These are phyloP conservation scores for Ecliptopera silaceata DNA, from an alignment of 2,888 invertebrate species.

Conservation along the genomic window DNA sequence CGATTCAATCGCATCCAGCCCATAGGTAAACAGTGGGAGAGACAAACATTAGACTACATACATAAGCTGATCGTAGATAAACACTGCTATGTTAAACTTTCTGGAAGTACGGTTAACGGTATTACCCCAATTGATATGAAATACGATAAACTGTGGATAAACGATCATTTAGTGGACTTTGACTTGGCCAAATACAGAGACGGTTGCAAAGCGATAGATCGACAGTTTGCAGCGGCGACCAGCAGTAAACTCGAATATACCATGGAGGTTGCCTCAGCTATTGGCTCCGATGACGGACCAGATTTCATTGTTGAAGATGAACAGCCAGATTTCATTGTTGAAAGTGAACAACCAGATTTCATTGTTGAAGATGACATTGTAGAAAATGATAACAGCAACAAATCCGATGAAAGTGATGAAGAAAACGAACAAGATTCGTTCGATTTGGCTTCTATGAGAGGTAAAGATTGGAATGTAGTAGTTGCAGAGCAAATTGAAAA, in stretches of 20 bases:
- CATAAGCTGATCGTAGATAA: conserved; percentile 84
- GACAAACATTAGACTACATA: conserved; percentile 83
- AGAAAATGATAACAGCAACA: conserved; percentile 24
- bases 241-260: neutral
- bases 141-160: conserved; percentile 68
- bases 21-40: conserved; percentile 67
- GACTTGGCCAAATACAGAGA: conserved; percentile 68
- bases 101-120: conserved; percentile 58
- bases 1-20: conserved; percentile 72
- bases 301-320: conserved; percentile 18
- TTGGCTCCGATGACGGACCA: conserved; percentile 54
- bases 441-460: conserved; percentile 45
- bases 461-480: conserved; percentile 61
- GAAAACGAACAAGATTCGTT: conserved; percentile 43
- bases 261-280: neutral
- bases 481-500: conserved; percentile 59
- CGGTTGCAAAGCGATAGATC: conserved; percentile 56
- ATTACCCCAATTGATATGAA: conserved; percentile 62
- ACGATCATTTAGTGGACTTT: conserved; percentile 74
- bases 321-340: too few species aligned
- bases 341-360: conserved; percentile 35
- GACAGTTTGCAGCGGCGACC: conserved; percentile 47
- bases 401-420: conserved; percentile 23
- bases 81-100: conserved; percentile 74
- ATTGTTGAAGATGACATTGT: conserved; percentile 42